phyloP scores from a whole-genome alignment of 2,797 vertebrate species.

The Clamator glandarius region DNA sequence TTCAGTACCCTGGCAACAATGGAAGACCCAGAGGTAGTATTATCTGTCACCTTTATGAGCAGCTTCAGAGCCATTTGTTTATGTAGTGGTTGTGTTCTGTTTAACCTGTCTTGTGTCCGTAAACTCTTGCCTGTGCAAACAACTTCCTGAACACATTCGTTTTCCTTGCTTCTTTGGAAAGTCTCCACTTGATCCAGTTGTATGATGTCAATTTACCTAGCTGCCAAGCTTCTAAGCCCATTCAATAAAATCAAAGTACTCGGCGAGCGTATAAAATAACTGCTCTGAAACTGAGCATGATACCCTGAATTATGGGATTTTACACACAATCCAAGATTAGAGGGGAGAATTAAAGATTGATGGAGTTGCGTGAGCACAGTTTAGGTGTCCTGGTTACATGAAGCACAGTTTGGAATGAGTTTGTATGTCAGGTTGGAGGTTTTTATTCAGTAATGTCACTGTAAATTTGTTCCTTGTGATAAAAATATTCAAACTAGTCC shows the following conservation, averaged over 20 bases:
- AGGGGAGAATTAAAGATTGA: neutral
- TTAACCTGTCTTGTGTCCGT: slow-evolving; percentile 17
- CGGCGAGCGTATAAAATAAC: neutral
- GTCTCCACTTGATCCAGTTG: neutral
- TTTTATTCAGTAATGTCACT: neutral
- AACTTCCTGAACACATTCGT: neutral
- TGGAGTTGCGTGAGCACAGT: neutral
- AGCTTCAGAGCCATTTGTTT: slow-evolving; percentile 28
- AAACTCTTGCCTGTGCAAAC: neutral
- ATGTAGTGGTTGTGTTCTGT: neutral
- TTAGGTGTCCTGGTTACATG: neutral
- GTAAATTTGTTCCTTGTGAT: neutral
- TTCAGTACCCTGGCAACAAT: neutral
- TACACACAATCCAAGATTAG: neutral
- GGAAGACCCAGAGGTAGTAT: slow-evolving; percentile 5
- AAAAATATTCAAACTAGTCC: neutral
- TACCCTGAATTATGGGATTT: neutral
- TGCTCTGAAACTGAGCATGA: neutral
- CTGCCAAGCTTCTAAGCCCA: neutral
- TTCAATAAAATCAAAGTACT: neutral
- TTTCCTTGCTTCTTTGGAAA: neutral
- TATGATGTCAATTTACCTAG: neutral
- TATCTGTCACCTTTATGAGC: slow-evolving; percentile 13
- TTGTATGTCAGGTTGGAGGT: neutral
- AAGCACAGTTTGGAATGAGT: neutral